A percentile compares a stretch with the other conserved stretches of the same genome.
Conservation (phyloP, 2,888 invertebrate genomes). For the Proisotoma minuta region DNA sequence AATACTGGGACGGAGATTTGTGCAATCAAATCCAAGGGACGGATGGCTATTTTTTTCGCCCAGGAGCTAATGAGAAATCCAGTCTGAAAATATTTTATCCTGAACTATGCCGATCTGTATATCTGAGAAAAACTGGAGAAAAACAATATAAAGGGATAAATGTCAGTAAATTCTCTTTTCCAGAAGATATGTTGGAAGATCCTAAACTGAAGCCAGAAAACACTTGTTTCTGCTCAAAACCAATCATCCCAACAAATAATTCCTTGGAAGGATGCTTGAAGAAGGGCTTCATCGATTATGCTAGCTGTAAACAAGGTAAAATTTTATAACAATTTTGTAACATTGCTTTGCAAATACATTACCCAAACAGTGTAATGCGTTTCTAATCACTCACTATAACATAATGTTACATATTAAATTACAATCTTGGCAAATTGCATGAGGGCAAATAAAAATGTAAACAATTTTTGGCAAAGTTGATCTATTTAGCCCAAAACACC, state of each 20-base stretch:
- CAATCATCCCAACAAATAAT: constrained; percentile 23
- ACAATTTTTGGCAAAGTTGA: no score
- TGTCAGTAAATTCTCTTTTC: constrained; percentile 23
- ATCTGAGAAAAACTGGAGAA: constrained; percentile 24
- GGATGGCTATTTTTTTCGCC: constrained; percentile 32
- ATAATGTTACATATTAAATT: no score
- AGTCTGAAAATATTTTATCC: constrained; percentile 34
- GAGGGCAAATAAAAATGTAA: no score
- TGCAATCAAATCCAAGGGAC: constrained; percentile 37
- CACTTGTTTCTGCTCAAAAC: constrained; percentile 32
- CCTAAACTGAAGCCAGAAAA: constrained; percentile 24
- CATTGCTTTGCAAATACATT: no score
- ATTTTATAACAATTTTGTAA: no score
- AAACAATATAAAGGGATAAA: constrained; percentile 24
- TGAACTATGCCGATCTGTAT: constrained; percentile 33
- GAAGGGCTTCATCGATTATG: constrained; percentile 34
- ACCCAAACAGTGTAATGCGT: background rate
- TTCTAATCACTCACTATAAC: no score
- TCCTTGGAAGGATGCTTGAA: constrained; percentile 27
- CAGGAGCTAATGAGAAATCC: constrained; percentile 25
- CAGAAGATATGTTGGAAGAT: constrained; percentile 31
- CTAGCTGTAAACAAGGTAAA: constrained; percentile 35
- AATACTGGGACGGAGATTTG: constrained; percentile 29
- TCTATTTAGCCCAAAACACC: no score
- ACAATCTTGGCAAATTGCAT: no score